Evolutionary conservation across 2,888 invertebrate genomes (phyloP), one percentile per base, ranked within the genome.

Genomic region (Heliothis peltigera): DNA sequence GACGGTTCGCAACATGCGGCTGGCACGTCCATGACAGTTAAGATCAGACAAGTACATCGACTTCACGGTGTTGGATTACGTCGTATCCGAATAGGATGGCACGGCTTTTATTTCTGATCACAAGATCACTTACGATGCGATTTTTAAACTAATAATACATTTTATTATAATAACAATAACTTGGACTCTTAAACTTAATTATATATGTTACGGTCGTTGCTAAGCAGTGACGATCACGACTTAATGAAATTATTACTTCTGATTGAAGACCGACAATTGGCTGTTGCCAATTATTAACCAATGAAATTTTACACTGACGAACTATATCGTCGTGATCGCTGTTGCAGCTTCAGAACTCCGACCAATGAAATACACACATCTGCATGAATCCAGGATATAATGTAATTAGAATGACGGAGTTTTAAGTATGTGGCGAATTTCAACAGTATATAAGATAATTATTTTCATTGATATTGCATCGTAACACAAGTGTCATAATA

Each of bases 21-120:
- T 87, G 4, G 77, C 81, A 44, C 86, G 90, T 17, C 91, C 90
- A 81, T 92, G 91, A 92, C 90, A 76, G 63, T 84, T 90, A 83
- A 88, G 89, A 39, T 90, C 91, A 6, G 82, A 86, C 46, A 89
- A 88, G 55, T 73, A 72, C 75, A 80, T 87, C 71, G 89, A 91
- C 56, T 90, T 80, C 67, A 71, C 89, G 73, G 88, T 90, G 61
- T 79, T 90, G 60, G 89, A 91, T 61, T 64, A 76, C 48, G 82
- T 77, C 55, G 81, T 82, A 15, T 4, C 68, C 28, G 70, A 87
- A 43, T 79, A 78, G 64, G 58, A 63, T 25, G 35, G 46, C 58
- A 39, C 48, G 48, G 59, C 60, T 66, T 61, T 69, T 32, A 48
- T 65, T 65, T 63, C 54, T 44, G 64, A 60, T 25, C 51, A 63